Percentiles rank a stretch among this genome's conserved stretches.
These are phyloP conservation scores for Shargacucullia verbasci DNA, from an alignment of 2,888 invertebrate genomes.

Conservation along the genomic window DNA sequence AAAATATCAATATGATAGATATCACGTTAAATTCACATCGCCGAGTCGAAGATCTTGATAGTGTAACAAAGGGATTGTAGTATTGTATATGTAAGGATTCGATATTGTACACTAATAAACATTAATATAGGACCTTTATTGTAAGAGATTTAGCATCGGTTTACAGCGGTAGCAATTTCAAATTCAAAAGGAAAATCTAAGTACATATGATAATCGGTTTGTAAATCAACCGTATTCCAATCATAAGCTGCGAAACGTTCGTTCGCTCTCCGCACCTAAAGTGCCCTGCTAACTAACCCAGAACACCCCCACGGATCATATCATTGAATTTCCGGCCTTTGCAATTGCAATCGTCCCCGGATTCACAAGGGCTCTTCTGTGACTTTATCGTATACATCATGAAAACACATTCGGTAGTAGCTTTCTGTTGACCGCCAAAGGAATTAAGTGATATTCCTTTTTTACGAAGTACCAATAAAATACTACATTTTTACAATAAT, in stretches of 20 bases:
- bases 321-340: constrained; percentile 52
- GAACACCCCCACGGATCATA: constrained; percentile 46
- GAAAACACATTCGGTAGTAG: background rate
- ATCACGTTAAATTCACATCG: constrained; percentile 64
- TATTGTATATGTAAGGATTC: constrained; percentile 60
- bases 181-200: no score
- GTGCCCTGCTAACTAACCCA: constrained; percentile 47
- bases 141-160: constrained; percentile 8
- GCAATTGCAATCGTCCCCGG: constrained; percentile 47
- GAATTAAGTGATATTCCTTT: no score
- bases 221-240: background rate
- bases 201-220: no score
- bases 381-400: constrained; percentile 29
- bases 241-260: constrained; percentile 9
- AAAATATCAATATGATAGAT: constrained; percentile 64
- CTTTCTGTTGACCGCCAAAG: background rate
- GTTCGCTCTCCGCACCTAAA: constrained; percentile 24
- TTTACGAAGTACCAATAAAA: no score
- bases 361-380: constrained; percentile 41
- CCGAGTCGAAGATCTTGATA: constrained; percentile 68
- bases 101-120: constrained; percentile 41
- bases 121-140: constrained; percentile 24
- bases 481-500: constrained; percentile 25
- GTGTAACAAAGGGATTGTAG: constrained; percentile 62
- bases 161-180: background rate